Evolutionary conservation across 2,113 vertebrate species (phyloP), one percentile per base, ranked within the genome.

Genomic region (Gallinago undulata): DNA sequence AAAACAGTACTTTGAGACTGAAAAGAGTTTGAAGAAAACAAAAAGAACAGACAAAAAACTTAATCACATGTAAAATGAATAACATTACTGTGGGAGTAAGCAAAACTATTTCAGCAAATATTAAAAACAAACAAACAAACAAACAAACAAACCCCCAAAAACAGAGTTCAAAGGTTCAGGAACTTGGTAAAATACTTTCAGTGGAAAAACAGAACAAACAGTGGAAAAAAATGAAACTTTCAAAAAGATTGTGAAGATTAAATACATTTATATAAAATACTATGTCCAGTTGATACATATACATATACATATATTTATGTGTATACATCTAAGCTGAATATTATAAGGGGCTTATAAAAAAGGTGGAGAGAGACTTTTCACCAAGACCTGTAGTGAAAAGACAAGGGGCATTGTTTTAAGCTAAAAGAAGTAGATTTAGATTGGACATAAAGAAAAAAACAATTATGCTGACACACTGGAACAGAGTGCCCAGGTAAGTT

Each of bases 371-470:
- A 31, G 5, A n/a, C 15, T 11, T 59, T 84, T 53, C 69, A 48
- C 14, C 11, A 70, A 35, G 33, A 4, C 11, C 7, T 70, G 9
- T 11, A 45, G 6, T 39, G 24, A 23, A 4, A 63, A 56, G 16
- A 43, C 3, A 62, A 53, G 3, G 11, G 6, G 7, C 1, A 30
- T n/a, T 1, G 0, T 6, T 66, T 84, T 50, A 50, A 66, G 33
- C 15, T 51, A 16, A 21, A 14, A 56, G 39, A 66, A 3, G 6
- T n/a, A 33, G 28, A 50, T 30, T 67, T 45, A 56, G 4, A 13
- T 4, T 30, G 13, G 16, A 41, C 13, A 14, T 30, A 23, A 66
- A 4, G 28, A 66, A 39, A 27, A 4, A 39, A 47, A 11, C 5
- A 4, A 19, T 21, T 22, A 48, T 48, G 13, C 3, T 39, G 22